Evolutionary conservation across 2,113 vertebrate species (phyloP).

Genomic region (Lagopus muta): DNA sequence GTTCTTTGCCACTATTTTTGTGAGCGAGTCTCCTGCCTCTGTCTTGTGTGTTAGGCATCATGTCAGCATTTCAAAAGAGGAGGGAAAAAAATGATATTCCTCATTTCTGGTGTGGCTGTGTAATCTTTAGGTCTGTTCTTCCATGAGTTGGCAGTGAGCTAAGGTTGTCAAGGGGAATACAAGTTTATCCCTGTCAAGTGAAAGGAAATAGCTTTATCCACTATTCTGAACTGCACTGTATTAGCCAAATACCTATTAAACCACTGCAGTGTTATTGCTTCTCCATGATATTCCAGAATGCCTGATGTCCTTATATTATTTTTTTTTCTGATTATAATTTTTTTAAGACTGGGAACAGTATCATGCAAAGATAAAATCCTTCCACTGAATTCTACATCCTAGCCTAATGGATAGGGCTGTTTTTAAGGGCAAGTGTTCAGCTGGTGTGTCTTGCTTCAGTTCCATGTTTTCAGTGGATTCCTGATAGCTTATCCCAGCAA

Average conservation of each 20-base stretch:
- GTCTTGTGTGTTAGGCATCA: background rate
- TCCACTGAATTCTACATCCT: background rate
- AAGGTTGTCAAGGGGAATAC: background rate
- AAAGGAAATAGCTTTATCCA: background rate
- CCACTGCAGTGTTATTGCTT: background rate
- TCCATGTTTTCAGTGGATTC: background rate
- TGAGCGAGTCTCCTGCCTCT: background rate
- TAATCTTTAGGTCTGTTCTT: background rate
- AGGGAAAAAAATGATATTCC: background rate
- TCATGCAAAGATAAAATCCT: background rate
- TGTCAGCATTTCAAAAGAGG: background rate
- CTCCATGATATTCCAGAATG: rapidly evolving
- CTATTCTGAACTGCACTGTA: background rate
- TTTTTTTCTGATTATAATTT: background rate
- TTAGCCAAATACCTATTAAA: background rate
- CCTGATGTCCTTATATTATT: background rate
- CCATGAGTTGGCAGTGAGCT: background rate
- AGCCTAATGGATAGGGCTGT: background rate
- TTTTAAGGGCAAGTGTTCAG: background rate
- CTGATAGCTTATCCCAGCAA: background rate
- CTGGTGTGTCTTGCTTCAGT: background rate
- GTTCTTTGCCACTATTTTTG: background rate
- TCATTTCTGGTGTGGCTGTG: background rate
- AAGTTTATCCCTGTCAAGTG: background rate
- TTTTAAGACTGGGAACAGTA: background rate